These are phyloP conservation scores for Steinernema feltiae DNA, from an alignment of 1,140 invertebrate species.

Conservation along the genomic window DNA sequence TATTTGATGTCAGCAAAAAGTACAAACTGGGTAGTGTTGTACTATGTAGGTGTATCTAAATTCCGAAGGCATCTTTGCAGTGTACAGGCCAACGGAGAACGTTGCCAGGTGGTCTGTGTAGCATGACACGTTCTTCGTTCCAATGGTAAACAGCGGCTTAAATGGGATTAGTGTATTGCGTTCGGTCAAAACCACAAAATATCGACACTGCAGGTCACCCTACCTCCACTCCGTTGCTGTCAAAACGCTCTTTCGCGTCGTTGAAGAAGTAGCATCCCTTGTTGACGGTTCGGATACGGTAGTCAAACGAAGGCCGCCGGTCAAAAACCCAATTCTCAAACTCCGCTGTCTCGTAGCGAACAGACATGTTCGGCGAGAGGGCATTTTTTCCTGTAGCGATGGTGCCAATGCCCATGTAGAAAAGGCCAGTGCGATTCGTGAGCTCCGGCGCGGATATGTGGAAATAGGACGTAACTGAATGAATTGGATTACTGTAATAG, in stretches of 20 bases:
- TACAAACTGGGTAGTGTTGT: neutral
- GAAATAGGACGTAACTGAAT: slow-evolving; percentile 13
- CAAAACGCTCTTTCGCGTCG: neutral
- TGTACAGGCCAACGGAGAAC: slow-evolving; percentile 30
- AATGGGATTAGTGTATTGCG: too few relatives aligned
- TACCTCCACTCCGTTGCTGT: slow-evolving; percentile 14
- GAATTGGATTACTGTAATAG: neutral
- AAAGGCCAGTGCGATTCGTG: slow-evolving; percentile 26
- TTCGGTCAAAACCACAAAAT: too few relatives aligned
- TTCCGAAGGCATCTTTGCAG: slow-evolving; percentile 21
- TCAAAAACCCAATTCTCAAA: neutral
- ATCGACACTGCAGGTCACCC: too few relatives aligned
- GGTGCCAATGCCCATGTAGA: slow-evolving; percentile 30
- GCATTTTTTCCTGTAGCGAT: slow-evolving; percentile 13
- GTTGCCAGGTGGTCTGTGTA: slow-evolving; percentile 23
- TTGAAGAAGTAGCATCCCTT: slow-evolving; percentile 34
- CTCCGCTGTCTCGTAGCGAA: neutral
- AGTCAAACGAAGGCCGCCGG: slow-evolving; percentile 5
- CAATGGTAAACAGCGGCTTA: neutral
- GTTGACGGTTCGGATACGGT: slow-evolving; percentile 21
- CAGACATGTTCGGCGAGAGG: neutral
- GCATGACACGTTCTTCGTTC: slow-evolving; percentile 20
- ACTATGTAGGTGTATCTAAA: slow-evolving; percentile 26
- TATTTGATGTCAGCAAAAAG: too few relatives aligned
- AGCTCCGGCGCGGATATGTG: slow-evolving; percentile 18